These are phyloP conservation scores for Limnephilus rhombicus DNA, from an alignment of 2,888 invertebrate species.

Conservation along the genomic window DNA sequence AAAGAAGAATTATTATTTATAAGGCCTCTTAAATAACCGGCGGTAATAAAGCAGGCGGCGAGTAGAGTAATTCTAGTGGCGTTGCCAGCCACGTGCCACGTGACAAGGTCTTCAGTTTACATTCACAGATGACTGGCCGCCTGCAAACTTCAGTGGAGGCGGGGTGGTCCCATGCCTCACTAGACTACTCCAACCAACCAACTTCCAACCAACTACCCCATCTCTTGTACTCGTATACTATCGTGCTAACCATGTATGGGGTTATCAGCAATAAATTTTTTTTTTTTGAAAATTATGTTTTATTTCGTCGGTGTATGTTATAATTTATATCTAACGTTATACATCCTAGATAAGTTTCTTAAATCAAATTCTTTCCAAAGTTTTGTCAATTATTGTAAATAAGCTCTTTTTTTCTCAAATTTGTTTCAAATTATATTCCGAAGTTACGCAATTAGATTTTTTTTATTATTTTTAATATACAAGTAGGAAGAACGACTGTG, in stretches of 20 bases:
- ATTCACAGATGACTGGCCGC: conserved; percentile 64
- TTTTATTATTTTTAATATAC: too few relatives aligned
- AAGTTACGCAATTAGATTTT: too few relatives aligned
- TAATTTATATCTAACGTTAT: too few relatives aligned
- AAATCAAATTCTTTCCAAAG: too few relatives aligned
- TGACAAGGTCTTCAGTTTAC: conserved; percentile 55
- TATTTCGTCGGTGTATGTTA: too few relatives aligned
- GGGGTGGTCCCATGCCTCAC: not conserved
- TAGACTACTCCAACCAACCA: not conserved
- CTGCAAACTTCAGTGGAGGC: not conserved
- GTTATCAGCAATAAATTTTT: not conserved
- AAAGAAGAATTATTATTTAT: too few relatives aligned
- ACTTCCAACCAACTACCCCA: not conserved
- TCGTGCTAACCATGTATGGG: not conserved
- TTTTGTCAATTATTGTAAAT: too few relatives aligned
- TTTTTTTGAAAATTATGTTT: too few relatives aligned
- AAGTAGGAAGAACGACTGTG: too few relatives aligned
- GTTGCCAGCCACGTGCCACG: conserved; percentile 31
- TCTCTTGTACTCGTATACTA: not conserved
- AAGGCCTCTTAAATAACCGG: not conserved
- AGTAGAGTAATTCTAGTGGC: not conserved
- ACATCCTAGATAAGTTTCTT: too few relatives aligned
- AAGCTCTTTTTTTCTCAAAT: too few relatives aligned
- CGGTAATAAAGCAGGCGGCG: not conserved
- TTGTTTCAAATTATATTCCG: too few relatives aligned